Base-by-base conservation (phyloP, 2,797 vertebrate species). In the Falco columbarius region DNA sequence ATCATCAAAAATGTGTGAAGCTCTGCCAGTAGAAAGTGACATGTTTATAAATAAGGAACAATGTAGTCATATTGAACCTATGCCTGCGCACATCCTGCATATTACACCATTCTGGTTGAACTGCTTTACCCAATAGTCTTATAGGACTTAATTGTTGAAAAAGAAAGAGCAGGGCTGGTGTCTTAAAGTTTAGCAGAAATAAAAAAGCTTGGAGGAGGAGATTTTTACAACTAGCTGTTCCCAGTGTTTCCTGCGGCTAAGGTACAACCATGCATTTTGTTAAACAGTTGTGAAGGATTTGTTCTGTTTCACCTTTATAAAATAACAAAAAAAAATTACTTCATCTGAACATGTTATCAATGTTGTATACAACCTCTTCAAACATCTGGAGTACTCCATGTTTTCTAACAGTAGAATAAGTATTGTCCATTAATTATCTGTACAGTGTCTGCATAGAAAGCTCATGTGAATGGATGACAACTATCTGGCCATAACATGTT, bases 1-100 rank as follows among this genome's bases (percentile, higher is more conserved):
- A 58, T 71, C 54, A 52, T 82, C 42, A 82, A 82, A 88, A 91
- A 92, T 30, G 65, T 95, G 95, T 96, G 96, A 96, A 94, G 77
- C 47, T 62, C 49, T 94, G 89, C 91, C 93, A 97, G 71, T 86
- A 83, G 91, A 81, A 95, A 96, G 79, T 83, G 95, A 86, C 74
- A 82, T 61, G 63, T 90, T 95, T 96, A 95, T 96, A 94, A 97
- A 88, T 95, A 95, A 84, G 82, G 89, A 95, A 94, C 86, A 94
- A 93, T 81, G 87, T 62, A 82, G 76, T 91, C 3, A 4, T 85
- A 49, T 16, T 80, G 73, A 94, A 77, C 62, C 70, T 73, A 52
- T 91, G 79, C 42, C 54, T 94, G 76, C 51, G 81, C 96, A 95
- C 74, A 93, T 94, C 87, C 85, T 95, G 84, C 20, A 1, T 61